Base-by-base conservation (phyloP, 2,113 vertebrate genomes). In the Centropristis striata region DNA sequence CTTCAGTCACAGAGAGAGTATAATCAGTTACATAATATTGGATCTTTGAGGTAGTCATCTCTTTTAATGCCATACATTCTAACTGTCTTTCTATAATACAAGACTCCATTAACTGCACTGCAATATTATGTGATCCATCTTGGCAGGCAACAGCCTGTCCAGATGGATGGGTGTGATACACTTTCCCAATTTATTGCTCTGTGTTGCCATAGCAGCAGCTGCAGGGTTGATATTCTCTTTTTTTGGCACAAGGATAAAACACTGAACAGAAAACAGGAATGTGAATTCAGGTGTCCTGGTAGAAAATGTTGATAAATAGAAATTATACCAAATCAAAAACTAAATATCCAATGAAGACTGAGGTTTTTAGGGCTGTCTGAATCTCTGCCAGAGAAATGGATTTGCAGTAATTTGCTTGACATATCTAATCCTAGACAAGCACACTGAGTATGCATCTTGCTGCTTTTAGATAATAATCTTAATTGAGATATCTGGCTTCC, bases 161-260 rank as follows among this genome's bases (percentile, higher is more conserved):
- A 89, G 89, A 91, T 86, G 79, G 86, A 89, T 75, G 53, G 59
- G 14, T 78, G 83, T 75, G 82, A 87, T 83, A 83, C 57, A 64
- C 28, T 61, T 74, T 78, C 42, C 66, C 59, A 68, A 67, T 68
- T 73, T 86, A 88, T 89, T 80, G 60, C 85, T 87, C 73, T 75
- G 55, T 73, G 93, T 94, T 92, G 75, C 91, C 90, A 92, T 92
- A 83, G 89, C 84, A 94, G 84, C 92, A 66, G 51, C 69, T 51
- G 74, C 74, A 74, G 66, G 74, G 74, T 81, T 79, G 75, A 87
- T 78, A 54, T 51, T 67, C 14, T 68, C 79, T 60, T 64, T 71
- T 55, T 73, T 81, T 27, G 10, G 47, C 39, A 21, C 8, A 21
- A 20, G 58, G 42, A 53, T 65, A 49, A 75, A 18, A 12, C 28